Evolutionary conservation across 1,140 invertebrate genomes (phyloP).

Genomic region (Ephestia elutella): DNA sequence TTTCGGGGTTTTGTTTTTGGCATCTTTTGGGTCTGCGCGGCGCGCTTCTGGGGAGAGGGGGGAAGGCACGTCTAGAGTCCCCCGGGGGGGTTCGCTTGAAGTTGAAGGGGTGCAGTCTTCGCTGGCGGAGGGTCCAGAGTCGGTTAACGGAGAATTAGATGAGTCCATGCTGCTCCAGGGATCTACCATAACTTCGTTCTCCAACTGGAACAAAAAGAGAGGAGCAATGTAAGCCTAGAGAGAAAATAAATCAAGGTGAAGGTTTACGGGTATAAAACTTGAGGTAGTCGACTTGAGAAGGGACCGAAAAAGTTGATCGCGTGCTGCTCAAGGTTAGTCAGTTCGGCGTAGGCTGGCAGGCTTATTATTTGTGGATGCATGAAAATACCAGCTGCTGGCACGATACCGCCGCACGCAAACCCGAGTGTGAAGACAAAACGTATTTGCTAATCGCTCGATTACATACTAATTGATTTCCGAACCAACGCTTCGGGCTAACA

Average conservation of each 20-base stretch:
- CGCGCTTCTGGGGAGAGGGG: slow-evolving; percentile 44
- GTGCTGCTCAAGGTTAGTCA: slow-evolving; percentile 32
- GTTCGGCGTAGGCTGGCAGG: slow-evolving; percentile 19
- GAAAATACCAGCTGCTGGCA: slow-evolving; percentile 19
- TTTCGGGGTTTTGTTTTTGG: slow-evolving; percentile 36
- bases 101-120: slow-evolving; percentile 67
- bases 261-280: slow-evolving; percentile 13
- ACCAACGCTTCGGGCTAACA: neutral
- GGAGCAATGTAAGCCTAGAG: slow-evolving; percentile 15
- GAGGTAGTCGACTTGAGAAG: slow-evolving; percentile 35
- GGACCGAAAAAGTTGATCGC: slow-evolving; percentile 32
- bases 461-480: neutral
- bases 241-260: slow-evolving; percentile 33
- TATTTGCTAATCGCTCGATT: neutral
- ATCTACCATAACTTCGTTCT: slow-evolving; percentile 74
- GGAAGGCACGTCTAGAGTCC: slow-evolving; percentile 37
- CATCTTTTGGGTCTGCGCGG: slow-evolving; percentile 51
- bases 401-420: slow-evolving; percentile 2
- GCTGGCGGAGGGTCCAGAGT: slow-evolving; percentile 67
- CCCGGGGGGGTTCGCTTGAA: slow-evolving; percentile 51
- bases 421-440: neutral
- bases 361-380: slow-evolving; percentile 26
- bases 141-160: slow-evolving; percentile 69
- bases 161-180: slow-evolving; percentile 74
- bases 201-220: slow-evolving; percentile 67